Percentiles rank a stretch among this genome's conserved stretches.
Conservation (phyloP, 2,888 invertebrate genomes). For the Drosophila robusta region DNA sequence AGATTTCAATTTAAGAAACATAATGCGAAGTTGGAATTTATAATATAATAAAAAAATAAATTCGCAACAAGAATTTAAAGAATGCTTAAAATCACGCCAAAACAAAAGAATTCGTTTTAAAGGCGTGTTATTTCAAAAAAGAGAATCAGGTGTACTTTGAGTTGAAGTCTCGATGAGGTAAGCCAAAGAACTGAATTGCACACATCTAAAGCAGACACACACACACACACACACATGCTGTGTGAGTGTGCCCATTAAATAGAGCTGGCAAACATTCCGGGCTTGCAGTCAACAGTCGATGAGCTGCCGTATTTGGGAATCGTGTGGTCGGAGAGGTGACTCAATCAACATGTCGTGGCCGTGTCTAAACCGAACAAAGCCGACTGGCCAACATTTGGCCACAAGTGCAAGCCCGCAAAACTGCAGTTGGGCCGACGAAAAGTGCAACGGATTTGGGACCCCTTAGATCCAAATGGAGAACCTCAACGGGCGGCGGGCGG, state of each 20-base stretch:
- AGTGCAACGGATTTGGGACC: slow-evolving; percentile 51
- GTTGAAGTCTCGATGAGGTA: too few relatives aligned
- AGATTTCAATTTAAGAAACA: too few relatives aligned
- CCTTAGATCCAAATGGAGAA: slow-evolving; percentile 43
- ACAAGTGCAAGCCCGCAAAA: slow-evolving; percentile 85
- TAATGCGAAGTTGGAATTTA: too few relatives aligned
- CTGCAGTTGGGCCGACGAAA: slow-evolving; percentile 65
- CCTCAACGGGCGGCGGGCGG: slow-evolving; percentile 22
- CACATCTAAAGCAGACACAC: too few relatives aligned
- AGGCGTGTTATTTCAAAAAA: too few relatives aligned
- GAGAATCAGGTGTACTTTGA: too few relatives aligned
- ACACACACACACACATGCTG: too few relatives aligned
- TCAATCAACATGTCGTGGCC: slow-evolving; percentile 79
- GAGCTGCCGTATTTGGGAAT: slow-evolving; percentile 14
- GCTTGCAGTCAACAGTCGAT: slow-evolving; percentile 4
- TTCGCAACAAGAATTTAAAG: too few relatives aligned
- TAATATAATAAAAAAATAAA: too few relatives aligned
- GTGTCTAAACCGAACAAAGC: slow-evolving; percentile 69
- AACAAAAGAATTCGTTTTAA: too few relatives aligned
- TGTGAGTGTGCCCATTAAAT: slow-evolving; percentile 12
- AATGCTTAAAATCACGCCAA: too few relatives aligned
- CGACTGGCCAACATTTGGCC: slow-evolving; percentile 83
- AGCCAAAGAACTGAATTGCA: too few relatives aligned
- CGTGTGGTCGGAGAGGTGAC: slow-evolving; percentile 30
- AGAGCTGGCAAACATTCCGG: slow-evolving; percentile 16